A percentile compares a stretch with the other conserved stretches of the same genome.
phyloP scores from a whole-genome alignment of 1,140 invertebrate genomes.

The Drosophila aff. region DNA sequence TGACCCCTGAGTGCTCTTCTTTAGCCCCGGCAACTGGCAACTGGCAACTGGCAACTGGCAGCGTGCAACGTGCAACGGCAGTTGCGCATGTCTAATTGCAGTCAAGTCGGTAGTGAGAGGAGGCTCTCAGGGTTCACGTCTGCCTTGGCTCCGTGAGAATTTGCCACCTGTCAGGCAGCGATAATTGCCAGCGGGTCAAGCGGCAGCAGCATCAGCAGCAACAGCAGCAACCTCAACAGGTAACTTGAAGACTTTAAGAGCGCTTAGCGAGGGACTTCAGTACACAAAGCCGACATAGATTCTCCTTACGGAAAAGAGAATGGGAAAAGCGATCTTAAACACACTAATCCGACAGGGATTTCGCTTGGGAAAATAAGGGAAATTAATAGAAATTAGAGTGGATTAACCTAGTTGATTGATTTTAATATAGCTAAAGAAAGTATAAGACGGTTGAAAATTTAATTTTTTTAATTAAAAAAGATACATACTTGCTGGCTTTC shows the following conservation, averaged over 20 bases:
- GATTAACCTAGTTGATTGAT: neutral
- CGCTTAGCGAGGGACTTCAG: constrained; percentile 30
- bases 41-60: constrained; percentile 2
- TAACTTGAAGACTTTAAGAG: constrained; percentile 45
- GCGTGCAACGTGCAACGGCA: constrained; percentile 33
- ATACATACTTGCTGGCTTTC: no score
- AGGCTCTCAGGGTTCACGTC: constrained; percentile 59
- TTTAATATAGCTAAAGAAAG: neutral
- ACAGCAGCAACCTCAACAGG: constrained; percentile 41
- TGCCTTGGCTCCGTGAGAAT: constrained; percentile 65
- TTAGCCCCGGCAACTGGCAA: constrained; percentile 1
- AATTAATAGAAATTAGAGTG: neutral
- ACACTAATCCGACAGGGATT: constrained; percentile 20
- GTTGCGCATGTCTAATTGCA: constrained; percentile 81
- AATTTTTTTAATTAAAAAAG: no score
- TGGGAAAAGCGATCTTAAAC: constrained; percentile 13
- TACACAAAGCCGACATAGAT: constrained; percentile 42
- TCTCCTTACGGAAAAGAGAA: constrained; percentile 26
- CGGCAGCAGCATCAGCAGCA: constrained; percentile 33
- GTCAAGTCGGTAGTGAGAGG: constrained; percentile 64
- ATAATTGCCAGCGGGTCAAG: constrained; percentile 79
- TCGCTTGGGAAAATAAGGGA: neutral
- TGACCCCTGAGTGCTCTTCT: constrained; percentile 68
- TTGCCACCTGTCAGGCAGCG: constrained; percentile 68
- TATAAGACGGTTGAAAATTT: no score